A percentile compares a stretch with the other conserved stretches of the same genome.
Evolutionary conservation across 2,113 vertebrate genomes (phyloP).

Genomic region (Burhinus oedicnemus): DNA sequence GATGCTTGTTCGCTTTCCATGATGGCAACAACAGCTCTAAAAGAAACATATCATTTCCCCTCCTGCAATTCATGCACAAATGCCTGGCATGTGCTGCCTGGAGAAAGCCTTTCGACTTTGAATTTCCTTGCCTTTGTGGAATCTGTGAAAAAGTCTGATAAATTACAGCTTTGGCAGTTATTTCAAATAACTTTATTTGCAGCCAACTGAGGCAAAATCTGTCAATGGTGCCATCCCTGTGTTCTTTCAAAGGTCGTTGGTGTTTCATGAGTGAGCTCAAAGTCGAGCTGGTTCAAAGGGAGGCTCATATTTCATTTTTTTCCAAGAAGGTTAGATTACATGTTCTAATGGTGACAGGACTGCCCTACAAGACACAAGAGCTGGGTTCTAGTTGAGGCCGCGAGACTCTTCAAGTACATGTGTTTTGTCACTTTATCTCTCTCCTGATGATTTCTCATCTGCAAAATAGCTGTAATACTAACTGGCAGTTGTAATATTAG

Average conservation of each 20-base stretch:
- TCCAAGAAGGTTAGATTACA: not conserved
- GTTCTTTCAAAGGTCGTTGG: constrained; percentile 14
- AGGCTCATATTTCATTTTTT: constrained; percentile 37
- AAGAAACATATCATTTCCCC: constrained; percentile 58
- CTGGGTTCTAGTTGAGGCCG: not conserved
- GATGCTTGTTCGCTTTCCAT: constrained; percentile 59
- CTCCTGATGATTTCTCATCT: not conserved
- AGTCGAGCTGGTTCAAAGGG: constrained; percentile 30
- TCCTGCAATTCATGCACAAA: constrained; percentile 64
- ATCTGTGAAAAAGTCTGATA: constrained; percentile 52
- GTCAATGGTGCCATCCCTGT: not conserved
- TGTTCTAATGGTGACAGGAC: constrained; percentile 35
- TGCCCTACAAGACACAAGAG: constrained; percentile 15
- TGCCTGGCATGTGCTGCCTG: constrained; percentile 50
- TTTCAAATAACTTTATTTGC: constrained; percentile 53
- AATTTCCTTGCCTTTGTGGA: constrained; percentile 61
- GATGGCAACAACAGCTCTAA: constrained; percentile 66
- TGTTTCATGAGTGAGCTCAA: constrained; percentile 11
- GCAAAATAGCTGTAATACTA: not conserved
- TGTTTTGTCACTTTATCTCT: constrained; percentile 42
- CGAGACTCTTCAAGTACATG: not conserved
- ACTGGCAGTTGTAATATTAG: not conserved
- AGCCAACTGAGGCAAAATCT: constrained; percentile 41
- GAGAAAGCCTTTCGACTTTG: constrained; percentile 57
- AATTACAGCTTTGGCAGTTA: constrained; percentile 52